Conservation (phyloP, 2,113 vertebrate genomes). For the Thamnaconus septentrionalis region DNA sequence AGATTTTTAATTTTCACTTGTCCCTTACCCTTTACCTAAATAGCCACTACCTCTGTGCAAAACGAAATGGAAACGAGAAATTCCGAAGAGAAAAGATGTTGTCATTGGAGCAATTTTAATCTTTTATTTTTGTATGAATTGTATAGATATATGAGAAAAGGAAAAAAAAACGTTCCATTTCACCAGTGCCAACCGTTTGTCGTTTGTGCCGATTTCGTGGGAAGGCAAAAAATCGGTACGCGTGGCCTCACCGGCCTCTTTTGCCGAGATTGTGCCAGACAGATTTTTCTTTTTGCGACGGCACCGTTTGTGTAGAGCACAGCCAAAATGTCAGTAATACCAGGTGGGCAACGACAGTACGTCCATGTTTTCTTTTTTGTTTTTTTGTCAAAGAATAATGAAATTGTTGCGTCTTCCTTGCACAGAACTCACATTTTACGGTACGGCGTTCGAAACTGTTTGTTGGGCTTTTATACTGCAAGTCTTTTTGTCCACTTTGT, state of each 20-base stretch:
- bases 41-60: constrained; percentile 84
- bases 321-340: constrained; percentile 54
- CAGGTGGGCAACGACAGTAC: constrained; percentile 64
- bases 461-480: no score
- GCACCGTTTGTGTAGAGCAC: constrained; percentile 65
- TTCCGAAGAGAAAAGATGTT: constrained; percentile 59
- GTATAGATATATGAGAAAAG: constrained; percentile 63
- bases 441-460: constrained; percentile 24
- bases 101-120: constrained; percentile 73
- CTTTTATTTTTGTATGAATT: constrained; percentile 84
- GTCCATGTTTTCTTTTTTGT: constrained; percentile 45
- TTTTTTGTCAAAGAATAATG: constrained; percentile 65
- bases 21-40: constrained; percentile 73
- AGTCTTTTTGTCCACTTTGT: no score
- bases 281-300: constrained; percentile 34
- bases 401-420: constrained; percentile 65
- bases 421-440: constrained; percentile 67
- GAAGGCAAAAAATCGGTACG: constrained; percentile 53
- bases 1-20: constrained; percentile 77
- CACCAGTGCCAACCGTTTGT: constrained; percentile 74
- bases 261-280: constrained; percentile 39
- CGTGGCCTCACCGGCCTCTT: constrained; percentile 48
- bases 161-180: constrained; percentile 75
- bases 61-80: constrained; percentile 72
- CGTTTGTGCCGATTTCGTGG: constrained; percentile 65